Conservation (phyloP, 2,888 invertebrate species). For the Archips xylosteana region DNA sequence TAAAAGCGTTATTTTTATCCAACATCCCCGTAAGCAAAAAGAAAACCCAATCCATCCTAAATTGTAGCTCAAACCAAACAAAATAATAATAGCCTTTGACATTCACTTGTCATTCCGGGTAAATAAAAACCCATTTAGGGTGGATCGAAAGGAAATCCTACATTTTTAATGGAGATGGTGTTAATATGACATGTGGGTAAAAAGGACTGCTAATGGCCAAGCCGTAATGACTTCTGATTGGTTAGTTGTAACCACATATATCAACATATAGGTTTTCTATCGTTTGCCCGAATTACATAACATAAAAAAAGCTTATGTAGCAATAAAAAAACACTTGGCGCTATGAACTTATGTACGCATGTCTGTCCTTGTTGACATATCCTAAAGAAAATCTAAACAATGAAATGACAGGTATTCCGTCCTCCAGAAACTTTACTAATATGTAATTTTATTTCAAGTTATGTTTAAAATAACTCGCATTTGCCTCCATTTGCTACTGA, state of each 20-base stretch:
- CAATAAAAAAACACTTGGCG: too few species aligned
- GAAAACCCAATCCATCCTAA: slow-evolving; percentile 28
- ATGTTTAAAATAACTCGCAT: neutral
- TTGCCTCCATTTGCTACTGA: neutral
- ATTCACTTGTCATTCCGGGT: slow-evolving; percentile 30
- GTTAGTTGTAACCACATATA: neutral
- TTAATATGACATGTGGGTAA: slow-evolving; percentile 19
- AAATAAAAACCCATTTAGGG: slow-evolving; percentile 45
- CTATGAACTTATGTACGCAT: too few species aligned
- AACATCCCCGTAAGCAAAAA: slow-evolving; percentile 25
- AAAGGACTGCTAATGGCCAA: slow-evolving; percentile 23
- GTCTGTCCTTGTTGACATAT: too few species aligned
- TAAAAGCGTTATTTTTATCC: slow-evolving; percentile 14
- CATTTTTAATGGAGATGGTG: slow-evolving; percentile 33
- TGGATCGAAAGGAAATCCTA: slow-evolving; percentile 36
- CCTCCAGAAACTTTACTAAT: neutral
- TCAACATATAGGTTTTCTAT: too few species aligned
- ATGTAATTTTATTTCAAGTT: neutral
- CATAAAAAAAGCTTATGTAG: too few species aligned
- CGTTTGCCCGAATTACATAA: too few species aligned
- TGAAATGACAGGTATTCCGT: neutral
- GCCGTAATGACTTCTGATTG: slow-evolving; percentile 14
- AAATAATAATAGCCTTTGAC: slow-evolving; percentile 27
- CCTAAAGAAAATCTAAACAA: neutral
- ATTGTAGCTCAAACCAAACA: slow-evolving; percentile 33